Conservation (phyloP, 2,797 vertebrate genomes). For the Clarias platycephalus region DNA sequence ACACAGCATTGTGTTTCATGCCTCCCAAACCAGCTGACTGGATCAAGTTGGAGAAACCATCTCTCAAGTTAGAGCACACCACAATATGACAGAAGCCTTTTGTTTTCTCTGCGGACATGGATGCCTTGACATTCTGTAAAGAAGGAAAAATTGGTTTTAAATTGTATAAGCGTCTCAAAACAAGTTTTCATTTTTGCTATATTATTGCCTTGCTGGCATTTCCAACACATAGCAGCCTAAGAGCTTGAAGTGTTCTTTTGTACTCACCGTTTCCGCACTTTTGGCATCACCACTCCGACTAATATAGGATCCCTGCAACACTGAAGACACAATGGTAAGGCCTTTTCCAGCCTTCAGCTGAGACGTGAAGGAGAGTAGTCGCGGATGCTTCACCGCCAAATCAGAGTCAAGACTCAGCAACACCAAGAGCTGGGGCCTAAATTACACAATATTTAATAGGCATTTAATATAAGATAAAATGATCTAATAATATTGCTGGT, state of each 20-base stretch:
- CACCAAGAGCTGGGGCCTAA: slow-evolving; percentile 89
- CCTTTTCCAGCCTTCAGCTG: slow-evolving; percentile 95
- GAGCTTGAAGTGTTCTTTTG: not conserved
- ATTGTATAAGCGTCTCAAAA: not conserved
- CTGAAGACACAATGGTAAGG: slow-evolving; percentile 88
- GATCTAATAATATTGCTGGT: not conserved
- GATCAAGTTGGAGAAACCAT: slow-evolving; percentile 91
- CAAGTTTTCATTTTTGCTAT: not conserved
- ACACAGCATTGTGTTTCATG: slow-evolving; percentile 95
- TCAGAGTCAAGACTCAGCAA: slow-evolving; percentile 83
- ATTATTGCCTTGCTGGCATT: not conserved
- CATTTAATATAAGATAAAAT: not conserved
- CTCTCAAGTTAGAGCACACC: slow-evolving; percentile 85
- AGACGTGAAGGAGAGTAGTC: slow-evolving; percentile 85
- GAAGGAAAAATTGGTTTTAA: not conserved
- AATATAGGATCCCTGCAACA: slow-evolving; percentile 89
- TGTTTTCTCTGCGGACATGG: slow-evolving; percentile 78
- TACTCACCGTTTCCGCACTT: slow-evolving; percentile 80
- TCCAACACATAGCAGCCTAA: not conserved
- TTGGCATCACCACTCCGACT: slow-evolving; percentile 77
- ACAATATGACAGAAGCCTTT: slow-evolving; percentile 96
- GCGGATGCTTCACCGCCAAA: slow-evolving; percentile 84
- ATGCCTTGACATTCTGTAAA: slow-evolving; percentile 80
- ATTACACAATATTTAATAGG: not conserved
- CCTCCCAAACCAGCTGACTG: slow-evolving; percentile 94